Evolutionary conservation across 2,113 vertebrate species (phyloP).

Genomic region (Psittacara wagleri): DNA sequence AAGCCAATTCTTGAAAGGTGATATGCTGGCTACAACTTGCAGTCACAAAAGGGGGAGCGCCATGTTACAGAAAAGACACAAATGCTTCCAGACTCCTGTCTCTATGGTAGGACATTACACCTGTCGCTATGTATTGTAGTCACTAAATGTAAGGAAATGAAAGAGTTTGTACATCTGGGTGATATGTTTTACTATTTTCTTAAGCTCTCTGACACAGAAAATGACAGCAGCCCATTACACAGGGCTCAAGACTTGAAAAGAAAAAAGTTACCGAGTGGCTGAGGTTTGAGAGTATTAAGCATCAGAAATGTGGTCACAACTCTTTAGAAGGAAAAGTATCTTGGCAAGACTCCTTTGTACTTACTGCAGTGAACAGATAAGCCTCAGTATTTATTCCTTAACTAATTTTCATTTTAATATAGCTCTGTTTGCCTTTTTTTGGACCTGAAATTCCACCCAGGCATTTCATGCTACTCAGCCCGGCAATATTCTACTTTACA

Average conservation of each 20-base stretch:
- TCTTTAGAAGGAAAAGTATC: background rate
- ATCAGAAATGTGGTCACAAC: background rate
- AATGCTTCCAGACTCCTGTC: background rate
- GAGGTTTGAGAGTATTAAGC: background rate
- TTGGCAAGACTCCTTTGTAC: background rate
- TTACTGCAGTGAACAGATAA: background rate
- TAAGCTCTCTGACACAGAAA: background rate
- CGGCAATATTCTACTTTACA: background rate
- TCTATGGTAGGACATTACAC: background rate
- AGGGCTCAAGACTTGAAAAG: background rate
- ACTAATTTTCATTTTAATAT: background rate
- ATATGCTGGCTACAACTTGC: background rate
- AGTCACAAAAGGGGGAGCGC: background rate
- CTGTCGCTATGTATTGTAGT: background rate
- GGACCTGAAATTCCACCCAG: background rate
- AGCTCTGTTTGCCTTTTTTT: background rate
- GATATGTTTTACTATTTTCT: background rate
- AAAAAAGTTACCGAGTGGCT: background rate
- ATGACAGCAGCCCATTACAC: background rate
- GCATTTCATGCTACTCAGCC: background rate
- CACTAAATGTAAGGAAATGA: background rate
- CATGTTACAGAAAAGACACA: rapidly evolving
- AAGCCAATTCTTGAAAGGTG: background rate
- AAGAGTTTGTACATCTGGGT: background rate
- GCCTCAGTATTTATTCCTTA: background rate